Conservation (phyloP, 2,888 invertebrate genomes). For the Epinotia demarniana region DNA sequence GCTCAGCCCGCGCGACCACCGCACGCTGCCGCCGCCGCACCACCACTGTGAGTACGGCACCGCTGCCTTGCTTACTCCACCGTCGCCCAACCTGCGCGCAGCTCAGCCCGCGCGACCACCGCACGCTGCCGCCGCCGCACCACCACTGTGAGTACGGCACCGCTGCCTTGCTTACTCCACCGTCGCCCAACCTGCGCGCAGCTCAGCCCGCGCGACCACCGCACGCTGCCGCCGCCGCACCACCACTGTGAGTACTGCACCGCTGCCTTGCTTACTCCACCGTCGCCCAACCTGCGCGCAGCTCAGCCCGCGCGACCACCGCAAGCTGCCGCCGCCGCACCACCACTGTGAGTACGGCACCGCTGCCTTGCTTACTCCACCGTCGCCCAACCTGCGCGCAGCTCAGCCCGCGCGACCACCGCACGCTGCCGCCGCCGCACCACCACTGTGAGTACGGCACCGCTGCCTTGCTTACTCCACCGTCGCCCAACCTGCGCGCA, state of each 20-base stretch:
- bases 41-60: conserved; percentile 47
- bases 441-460: conserved; percentile 47
- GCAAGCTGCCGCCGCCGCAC: conserved; percentile 68
- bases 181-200: conserved; percentile 84
- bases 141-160: conserved; percentile 47
- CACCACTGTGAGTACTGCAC: conserved; percentile 47
- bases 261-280: conserved; percentile 61
- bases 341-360: conserved; percentile 47
- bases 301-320: conserved; percentile 64
- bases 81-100: conserved; percentile 84
- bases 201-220: conserved; percentile 64
- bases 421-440: conserved; percentile 68
- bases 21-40: conserved; percentile 68
- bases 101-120: conserved; percentile 64
- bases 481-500: conserved; percentile 84
- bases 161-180: conserved; percentile 61
- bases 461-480: conserved; percentile 61
- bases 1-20: conserved; percentile 64
- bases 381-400: conserved; percentile 84
- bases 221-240: conserved; percentile 68
- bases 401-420: conserved; percentile 64
- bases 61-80: conserved; percentile 61
- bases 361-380: conserved; percentile 61
- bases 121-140: conserved; percentile 68
- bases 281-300: conserved; percentile 84